Evolutionary conservation across 2,797 vertebrate genomes (phyloP), one percentile per base, ranked within the genome.

Genomic region (Clamator glandarius): DNA sequence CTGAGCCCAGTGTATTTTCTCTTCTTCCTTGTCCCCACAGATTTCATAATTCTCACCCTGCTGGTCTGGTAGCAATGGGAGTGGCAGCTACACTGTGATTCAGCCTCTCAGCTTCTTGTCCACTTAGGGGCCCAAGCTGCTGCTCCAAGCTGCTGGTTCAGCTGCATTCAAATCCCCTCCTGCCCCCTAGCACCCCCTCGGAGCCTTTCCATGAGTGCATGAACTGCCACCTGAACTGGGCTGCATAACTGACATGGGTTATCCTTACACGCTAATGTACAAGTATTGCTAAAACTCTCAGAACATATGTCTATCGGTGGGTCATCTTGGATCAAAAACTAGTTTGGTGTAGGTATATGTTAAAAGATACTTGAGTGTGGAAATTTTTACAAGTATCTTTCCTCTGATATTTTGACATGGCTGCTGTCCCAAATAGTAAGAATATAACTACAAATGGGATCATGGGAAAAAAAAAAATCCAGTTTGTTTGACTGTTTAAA

Each of bases 181-280:
- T 79, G 46, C 52, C 58, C 1, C 0, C 42, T 13, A 20, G 15
- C 52, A 52, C 7, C 13, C 39, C 31, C 13, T 52, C 2, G 0
- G 25, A 66, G 54, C 33, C 6, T 61, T 79, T 52, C 52, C 39
- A 33, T 3, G 2, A 20, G 28, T 31, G 13, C 31, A 2, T 12
- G 28, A 20, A 14, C 9, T 54, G 35, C 36, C 14, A 0, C 6
- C 26, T 46, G 39, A 54, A 46, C 66, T 36, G 46, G 20, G 54
- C 35, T 42, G 29, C 11, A 0, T 62, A 58, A n/a, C 17, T 33
- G 39, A 46, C 33, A 29, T 44, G 0, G 2, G 7, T 84, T 69
- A 19, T n/a, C 28, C 48, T 72, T 21, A 46, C 2, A 0, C 55
- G 10, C 17, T 81, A 33, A 8, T 19, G 15, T 58, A 9, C 52